phyloP scores from a whole-genome alignment of 2,797 vertebrate genomes.

The Rhinatrema bivittatum region DNA sequence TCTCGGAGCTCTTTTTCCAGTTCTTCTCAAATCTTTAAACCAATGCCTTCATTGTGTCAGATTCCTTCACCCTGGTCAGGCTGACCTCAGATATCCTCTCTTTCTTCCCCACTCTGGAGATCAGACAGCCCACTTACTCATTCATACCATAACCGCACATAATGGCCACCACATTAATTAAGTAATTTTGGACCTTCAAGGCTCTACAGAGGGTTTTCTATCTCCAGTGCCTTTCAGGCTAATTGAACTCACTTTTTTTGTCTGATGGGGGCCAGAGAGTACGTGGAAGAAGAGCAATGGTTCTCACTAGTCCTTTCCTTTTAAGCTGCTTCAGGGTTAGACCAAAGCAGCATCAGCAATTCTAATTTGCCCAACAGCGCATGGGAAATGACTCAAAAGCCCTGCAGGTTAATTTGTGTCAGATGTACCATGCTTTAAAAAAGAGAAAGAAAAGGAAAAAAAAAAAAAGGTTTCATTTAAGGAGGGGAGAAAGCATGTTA shows the following conservation, averaged over 20 bases:
- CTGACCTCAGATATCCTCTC: conserved; percentile 73
- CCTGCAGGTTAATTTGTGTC: conserved; percentile 46
- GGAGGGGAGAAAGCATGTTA: conserved; percentile 1
- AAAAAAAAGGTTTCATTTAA: conserved; percentile 9
- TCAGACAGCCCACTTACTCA: conserved; percentile 58
- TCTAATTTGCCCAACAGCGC: conserved; percentile 41
- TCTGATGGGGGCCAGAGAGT: conserved; percentile 22
- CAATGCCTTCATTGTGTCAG: conserved; percentile 49
- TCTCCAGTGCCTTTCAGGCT: conserved; percentile 41
- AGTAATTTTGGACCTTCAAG: conserved; percentile 42
- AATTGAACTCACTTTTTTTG: conserved; percentile 29
- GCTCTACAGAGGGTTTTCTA: conserved; percentile 34
- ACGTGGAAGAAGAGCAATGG: conserved; percentile 33
- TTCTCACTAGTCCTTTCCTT: conserved; percentile 30
- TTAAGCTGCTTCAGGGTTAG: conserved; percentile 30
- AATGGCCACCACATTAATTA: conserved; percentile 70
- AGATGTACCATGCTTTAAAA: conserved; percentile 31
- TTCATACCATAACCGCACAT: conserved; percentile 77
- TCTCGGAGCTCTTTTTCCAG: conserved; percentile 39
- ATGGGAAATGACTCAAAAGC: conserved; percentile 44
- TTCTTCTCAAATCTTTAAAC: conserved; percentile 46
- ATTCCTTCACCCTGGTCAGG: conserved; percentile 49
- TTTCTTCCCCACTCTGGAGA: conserved; percentile 69
- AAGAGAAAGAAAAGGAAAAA: conserved; percentile 4
- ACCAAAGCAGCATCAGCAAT: conserved; percentile 47